Evolutionary conservation across 2,113 vertebrate species (phyloP).

Genomic region (Sphyrna mokarran): DNA sequence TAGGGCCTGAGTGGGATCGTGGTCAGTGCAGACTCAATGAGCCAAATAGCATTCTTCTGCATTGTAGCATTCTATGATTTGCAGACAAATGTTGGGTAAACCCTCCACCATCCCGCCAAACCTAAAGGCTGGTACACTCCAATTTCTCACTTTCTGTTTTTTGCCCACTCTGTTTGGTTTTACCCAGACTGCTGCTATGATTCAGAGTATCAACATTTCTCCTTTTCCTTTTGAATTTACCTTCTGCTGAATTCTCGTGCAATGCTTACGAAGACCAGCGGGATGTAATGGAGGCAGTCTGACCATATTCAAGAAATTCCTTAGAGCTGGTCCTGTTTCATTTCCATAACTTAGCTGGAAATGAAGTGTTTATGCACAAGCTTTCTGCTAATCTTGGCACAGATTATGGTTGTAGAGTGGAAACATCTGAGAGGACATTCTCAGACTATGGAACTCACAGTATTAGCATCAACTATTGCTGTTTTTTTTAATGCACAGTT

Average conservation of each 20-base stretch:
- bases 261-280: neutral
- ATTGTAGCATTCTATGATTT: too few species aligned
- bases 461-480: neutral
- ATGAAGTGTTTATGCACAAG: neutral
- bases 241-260: neutral
- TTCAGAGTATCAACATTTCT: neutral
- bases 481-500: neutral
- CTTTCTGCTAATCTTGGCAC: neutral
- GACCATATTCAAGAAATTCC: neutral
- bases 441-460: neutral
- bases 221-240: neutral
- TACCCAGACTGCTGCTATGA: neutral
- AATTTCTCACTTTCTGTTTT: neutral
- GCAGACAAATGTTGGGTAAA: neutral
- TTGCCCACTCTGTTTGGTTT: neutral
- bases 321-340: neutral
- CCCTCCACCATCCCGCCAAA: too few species aligned
- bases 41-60: too few species aligned
- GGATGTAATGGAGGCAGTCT: neutral
- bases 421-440: neutral
- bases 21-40: too few species aligned
- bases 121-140: neutral
- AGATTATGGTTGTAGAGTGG: neutral
- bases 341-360: neutral
- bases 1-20: too few species aligned